Base-by-base conservation (phyloP, 2,797 vertebrate genomes). In the Rhinogobio ventralis region DNA sequence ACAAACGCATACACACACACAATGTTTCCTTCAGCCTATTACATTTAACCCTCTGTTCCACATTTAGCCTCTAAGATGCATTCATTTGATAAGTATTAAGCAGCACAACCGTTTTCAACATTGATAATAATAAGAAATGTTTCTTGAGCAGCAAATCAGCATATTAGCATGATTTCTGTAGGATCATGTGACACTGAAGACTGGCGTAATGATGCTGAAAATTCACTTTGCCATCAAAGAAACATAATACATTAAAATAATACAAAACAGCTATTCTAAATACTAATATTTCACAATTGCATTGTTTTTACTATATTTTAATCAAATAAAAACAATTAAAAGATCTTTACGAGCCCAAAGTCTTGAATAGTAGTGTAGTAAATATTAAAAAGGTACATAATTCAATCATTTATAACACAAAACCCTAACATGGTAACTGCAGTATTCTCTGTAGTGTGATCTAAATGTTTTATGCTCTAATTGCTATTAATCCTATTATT, bases 1-100 rank as follows among this genome's bases (percentile, higher is more conserved):
- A 75, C 83, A 83, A 71, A 46, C 45, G n/a, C 39, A 42, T 42
- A 10, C 39, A 42, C 72, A 69, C 66, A 30, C 64, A 20, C 30
- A 30, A 11, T 33, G 46, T 20, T 74, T 33, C 3, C 72, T 53
- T 53, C 49, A 4, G 19, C 19, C 28, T 23, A 53, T 33, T 53
- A 53, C 5, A 23, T 74, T 11, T 53, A 33, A 51, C 19, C 28
- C 28, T 51, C 45, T 11, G 20, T 51, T 28, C 13, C 60, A 62
- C 13, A 15, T 62, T 62, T 62, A 15, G n/a, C n/a, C 1, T 62
- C 11, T 62, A 28, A 0, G 13, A 62, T 62, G 25, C 25, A 60
- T 25, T 60, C 0, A 60, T 13, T 0, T 60, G 2, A 2, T 25
- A 2, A 62, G 13, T 2, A 25, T 66, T 9, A 30, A 66, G 7